phyloP scores from a whole-genome alignment of 2,113 vertebrate species.

The Protobothrops flavoviridis region DNA sequence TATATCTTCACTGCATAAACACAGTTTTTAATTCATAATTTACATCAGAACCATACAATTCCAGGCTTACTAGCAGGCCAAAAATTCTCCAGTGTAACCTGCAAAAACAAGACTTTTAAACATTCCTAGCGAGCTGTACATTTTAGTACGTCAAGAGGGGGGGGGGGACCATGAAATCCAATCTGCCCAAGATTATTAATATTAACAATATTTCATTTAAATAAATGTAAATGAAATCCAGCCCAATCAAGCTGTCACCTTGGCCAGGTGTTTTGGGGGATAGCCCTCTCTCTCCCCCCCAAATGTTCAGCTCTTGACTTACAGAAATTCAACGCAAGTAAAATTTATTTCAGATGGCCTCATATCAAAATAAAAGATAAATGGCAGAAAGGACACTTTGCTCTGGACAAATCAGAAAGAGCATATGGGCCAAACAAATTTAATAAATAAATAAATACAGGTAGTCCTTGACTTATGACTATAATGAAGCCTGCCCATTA shows the following conservation, averaged over 20 bases:
- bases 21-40: neutral
- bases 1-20: neutral
- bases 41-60: neutral
- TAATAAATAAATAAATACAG: no score
- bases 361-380: neutral
- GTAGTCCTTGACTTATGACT: no score
- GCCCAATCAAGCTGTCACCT: neutral
- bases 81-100: neutral
- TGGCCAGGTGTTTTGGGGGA: neutral
- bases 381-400: neutral
- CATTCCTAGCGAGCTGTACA: neutral
- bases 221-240: neutral
- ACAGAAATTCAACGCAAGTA: neutral
- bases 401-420: neutral
- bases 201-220: neutral
- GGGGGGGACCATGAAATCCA: neutral
- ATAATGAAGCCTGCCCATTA: no score
- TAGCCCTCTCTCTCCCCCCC: neutral
- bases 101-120: neutral
- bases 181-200: neutral
- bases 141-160: neutral
- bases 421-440: neutral
- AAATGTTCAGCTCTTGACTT: neutral
- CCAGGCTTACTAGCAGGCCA: neutral
- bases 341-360: neutral